phyloP scores from a whole-genome alignment of 2,797 vertebrate species.

The Centroberyx gerrardi region DNA sequence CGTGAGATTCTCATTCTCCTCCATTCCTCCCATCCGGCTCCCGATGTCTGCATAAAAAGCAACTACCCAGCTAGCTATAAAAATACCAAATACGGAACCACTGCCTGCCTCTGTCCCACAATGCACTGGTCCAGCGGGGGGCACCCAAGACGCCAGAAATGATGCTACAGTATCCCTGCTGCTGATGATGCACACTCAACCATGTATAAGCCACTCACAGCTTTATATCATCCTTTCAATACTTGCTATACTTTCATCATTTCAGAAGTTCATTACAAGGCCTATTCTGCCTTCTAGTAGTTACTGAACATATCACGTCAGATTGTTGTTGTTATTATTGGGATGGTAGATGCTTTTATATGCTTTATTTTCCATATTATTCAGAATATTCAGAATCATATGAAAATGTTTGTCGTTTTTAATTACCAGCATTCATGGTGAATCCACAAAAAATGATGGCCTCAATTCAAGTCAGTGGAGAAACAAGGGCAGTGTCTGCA shows the following conservation, averaged over 20 bases:
- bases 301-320: neutral
- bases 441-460: neutral
- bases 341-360: neutral
- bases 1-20: constrained; percentile 66
- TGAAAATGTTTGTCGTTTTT: neutral
- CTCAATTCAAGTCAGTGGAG: no score
- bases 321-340: neutral
- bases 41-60: constrained; percentile 54
- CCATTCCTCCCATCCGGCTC: constrained; percentile 63
- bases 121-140: constrained; percentile 74
- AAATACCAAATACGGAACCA: constrained; percentile 64
- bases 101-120: constrained; percentile 78
- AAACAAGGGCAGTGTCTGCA: no score
- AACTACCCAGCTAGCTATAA: constrained; percentile 53
- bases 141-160: constrained; percentile 35
- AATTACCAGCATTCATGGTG: neutral
- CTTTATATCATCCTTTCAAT: neutral
- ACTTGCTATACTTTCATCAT: neutral
- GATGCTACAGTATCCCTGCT: neutral
- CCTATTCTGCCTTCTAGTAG: neutral
- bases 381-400: neutral
- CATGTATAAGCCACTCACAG: neutral
- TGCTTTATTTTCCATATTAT: neutral
- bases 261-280: neutral
- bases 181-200: constrained; percentile 7